Evolutionary conservation across 2,888 invertebrate genomes (phyloP).

Genomic region (Mylabris sibirica): DNA sequence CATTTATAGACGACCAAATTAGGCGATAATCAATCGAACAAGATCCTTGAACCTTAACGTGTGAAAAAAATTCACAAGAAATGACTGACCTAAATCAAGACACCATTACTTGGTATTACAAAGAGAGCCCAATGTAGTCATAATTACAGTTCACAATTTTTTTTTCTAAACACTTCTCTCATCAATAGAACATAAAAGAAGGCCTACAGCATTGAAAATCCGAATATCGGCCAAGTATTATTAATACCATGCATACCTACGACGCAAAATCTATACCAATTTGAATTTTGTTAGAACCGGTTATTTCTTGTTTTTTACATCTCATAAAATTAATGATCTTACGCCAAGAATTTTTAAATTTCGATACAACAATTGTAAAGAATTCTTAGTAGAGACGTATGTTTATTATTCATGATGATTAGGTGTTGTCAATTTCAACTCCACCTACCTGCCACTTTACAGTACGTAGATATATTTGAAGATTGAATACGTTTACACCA

Average conservation of each 20-base stretch:
- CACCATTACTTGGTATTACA: background rate
- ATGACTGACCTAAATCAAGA: constrained; percentile 10
- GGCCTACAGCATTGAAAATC: background rate
- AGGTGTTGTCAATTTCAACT: background rate
- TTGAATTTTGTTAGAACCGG: constrained; percentile 1
- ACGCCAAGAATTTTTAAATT: background rate
- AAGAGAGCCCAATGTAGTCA: background rate
- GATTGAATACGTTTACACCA: background rate
- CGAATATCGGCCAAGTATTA: background rate
- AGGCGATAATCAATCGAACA: background rate
- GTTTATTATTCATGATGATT: background rate
- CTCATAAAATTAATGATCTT: background rate
- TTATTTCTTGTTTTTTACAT: background rate
- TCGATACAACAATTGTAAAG: background rate
- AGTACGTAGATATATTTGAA: background rate
- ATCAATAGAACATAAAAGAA: background rate
- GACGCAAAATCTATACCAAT: constrained; percentile 3
- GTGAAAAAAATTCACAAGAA: background rate
- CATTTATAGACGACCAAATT: background rate
- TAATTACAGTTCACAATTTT: background rate
- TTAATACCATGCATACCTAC: background rate
- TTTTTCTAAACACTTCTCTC: background rate
- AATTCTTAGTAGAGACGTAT: background rate
- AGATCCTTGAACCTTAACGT: background rate
- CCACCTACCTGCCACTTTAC: background rate